Evolutionary conservation across 2,888 invertebrate genomes (phyloP).

Genomic region (Hydraecia micacea): DNA sequence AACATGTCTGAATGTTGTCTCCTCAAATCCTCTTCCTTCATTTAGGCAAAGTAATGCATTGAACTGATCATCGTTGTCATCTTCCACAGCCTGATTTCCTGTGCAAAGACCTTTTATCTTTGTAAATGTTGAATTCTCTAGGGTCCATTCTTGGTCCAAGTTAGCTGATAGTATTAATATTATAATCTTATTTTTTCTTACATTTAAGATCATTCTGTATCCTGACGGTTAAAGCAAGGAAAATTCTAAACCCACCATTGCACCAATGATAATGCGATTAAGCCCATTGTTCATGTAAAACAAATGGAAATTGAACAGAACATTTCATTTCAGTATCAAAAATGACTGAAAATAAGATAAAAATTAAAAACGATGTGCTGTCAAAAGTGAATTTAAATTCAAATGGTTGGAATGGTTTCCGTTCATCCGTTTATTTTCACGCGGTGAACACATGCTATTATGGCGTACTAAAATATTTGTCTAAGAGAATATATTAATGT

Average conservation of each 20-base stretch:
- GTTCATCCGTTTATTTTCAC: constrained; percentile 35
- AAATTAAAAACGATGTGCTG: constrained; percentile 4
- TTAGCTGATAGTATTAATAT: background rate
- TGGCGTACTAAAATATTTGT: constrained; percentile 20
- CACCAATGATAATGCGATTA: background rate
- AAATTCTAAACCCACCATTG: background rate
- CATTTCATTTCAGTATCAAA: background rate
- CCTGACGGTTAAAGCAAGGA: background rate
- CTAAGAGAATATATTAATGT: constrained; percentile 20
- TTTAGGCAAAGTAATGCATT: background rate
- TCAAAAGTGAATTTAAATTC: constrained; percentile 39
- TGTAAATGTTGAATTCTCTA: background rate
- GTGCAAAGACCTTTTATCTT: background rate
- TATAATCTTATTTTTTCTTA: background rate
- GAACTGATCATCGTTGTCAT: background rate
- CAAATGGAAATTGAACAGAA: background rate
- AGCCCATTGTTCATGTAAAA: background rate
- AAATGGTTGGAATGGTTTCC: constrained; percentile 39
- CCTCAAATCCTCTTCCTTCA: background rate
- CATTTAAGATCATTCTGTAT: background rate
- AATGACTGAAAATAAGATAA: background rate
- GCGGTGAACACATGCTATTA: constrained; percentile 30
- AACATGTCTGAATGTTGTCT: background rate
- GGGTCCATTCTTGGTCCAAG: background rate
- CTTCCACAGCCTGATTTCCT: background rate